These are phyloP conservation scores for Clistopyga incitator DNA, from an alignment of 2,888 invertebrate genomes.

Conservation along the genomic window DNA sequence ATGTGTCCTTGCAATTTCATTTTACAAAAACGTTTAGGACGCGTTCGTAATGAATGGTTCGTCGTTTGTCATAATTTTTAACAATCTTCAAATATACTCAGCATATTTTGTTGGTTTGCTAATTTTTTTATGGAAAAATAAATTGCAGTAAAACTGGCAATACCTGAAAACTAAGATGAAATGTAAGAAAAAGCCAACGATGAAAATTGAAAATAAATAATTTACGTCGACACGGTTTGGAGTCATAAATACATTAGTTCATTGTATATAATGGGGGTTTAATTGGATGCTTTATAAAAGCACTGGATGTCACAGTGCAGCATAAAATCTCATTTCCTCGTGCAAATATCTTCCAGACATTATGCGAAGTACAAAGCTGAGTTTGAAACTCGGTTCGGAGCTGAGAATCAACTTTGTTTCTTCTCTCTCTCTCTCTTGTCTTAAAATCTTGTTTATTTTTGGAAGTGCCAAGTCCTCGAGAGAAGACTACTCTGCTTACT, in stretches of 20 bases:
- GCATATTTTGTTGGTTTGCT: no score
- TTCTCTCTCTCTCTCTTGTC: constrained; percentile 35
- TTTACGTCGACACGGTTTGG: no score
- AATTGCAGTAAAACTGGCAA: no score
- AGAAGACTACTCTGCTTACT: constrained; percentile 25
- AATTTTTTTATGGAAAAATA: no score
- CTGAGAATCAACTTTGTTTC: constrained; percentile 29
- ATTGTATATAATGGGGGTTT: constrained; percentile 11
- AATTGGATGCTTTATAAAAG: constrained; percentile 23
- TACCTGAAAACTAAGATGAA: no score
- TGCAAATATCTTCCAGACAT: constrained; percentile 46
- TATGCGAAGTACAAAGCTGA: constrained; percentile 14
- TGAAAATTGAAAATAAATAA: no score
- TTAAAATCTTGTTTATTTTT: constrained; percentile 62
- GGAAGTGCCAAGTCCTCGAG: constrained; percentile 61
- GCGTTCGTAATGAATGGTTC: no score
- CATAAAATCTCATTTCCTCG: constrained; percentile 58
- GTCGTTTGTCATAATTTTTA: no score
- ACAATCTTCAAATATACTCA: no score
- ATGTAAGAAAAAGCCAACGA: no score
- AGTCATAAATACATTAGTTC: constrained; percentile 4
- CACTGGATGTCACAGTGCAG: constrained; percentile 10
- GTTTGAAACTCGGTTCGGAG: constrained; percentile 23
- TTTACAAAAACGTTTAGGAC: no score
- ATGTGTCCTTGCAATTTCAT: no score